These are phyloP conservation scores for Procapra przewalskii DNA, from an alignment of 2,113 vertebrate genomes.

Conservation along the genomic window DNA sequence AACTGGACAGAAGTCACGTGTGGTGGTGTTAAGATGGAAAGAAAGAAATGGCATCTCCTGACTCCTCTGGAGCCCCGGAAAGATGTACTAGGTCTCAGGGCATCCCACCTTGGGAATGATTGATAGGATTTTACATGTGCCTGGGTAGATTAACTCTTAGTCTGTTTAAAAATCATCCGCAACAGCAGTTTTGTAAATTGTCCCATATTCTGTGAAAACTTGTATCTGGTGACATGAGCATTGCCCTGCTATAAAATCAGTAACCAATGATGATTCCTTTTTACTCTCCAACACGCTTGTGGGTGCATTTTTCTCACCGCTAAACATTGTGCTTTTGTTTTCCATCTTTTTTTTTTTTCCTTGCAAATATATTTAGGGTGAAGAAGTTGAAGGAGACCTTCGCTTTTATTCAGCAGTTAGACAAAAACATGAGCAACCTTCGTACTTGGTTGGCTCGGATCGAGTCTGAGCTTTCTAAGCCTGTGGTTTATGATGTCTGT, in stretches of 20 bases:
- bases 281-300: neutral
- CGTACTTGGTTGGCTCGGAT: slow-evolving; percentile 93
- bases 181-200: neutral
- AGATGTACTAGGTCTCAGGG: neutral
- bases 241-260: neutral
- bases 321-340: neutral
- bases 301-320: neutral
- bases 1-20: neutral
- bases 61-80: neutral
- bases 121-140: neutral
- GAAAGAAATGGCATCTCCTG: neutral
- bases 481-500: slow-evolving; percentile 90
- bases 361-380: slow-evolving; percentile 84
- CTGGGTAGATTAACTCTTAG: neutral
- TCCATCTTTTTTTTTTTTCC: slow-evolving; percentile 33
- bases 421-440: slow-evolving; percentile 96
- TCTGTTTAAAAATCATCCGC: neutral
- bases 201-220: neutral
- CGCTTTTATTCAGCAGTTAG: slow-evolving; percentile 91
- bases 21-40: neutral
- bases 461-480: slow-evolving; percentile 92
- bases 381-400: slow-evolving; percentile 96
- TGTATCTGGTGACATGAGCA: fast-evolving
- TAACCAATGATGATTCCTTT: neutral
- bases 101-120: neutral